A percentile compares a stretch with the other conserved stretches of the same genome.
These are phyloP conservation scores for Lepisosteus oculatus DNA, from an alignment of 2,113 vertebrate genomes.

Conservation along the genomic window DNA sequence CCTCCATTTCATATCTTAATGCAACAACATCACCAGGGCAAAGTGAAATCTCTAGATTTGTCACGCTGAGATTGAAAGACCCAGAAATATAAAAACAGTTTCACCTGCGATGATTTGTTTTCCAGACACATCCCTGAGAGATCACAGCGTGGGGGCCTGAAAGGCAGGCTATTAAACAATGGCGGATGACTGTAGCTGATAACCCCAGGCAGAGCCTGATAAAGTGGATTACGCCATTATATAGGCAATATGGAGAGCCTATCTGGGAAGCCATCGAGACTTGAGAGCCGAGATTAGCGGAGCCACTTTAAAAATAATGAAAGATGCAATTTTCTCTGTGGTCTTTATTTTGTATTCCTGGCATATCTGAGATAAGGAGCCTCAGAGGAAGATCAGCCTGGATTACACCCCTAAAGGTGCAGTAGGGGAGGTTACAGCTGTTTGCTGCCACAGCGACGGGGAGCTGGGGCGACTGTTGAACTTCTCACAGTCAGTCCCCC, in stretches of 20 bases:
- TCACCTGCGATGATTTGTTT: background rate
- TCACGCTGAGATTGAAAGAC: background rate
- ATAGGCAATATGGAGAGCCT: conserved; percentile 13
- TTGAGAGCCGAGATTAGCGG: conserved; percentile 20
- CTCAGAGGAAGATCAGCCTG: background rate
- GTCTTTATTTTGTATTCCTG: conserved; percentile 19
- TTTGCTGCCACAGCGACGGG: background rate
- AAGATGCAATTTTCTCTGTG: conserved; percentile 13
- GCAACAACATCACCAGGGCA: background rate
- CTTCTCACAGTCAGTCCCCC: too few species aligned
- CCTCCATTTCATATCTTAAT: background rate
- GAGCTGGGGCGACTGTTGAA: background rate
- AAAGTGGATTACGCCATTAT: conserved; percentile 20
- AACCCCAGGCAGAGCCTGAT: conserved; percentile 4
- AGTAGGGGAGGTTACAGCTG: conserved; percentile 8
- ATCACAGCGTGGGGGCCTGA: background rate
- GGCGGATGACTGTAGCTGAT: background rate
- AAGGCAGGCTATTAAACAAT: conserved; percentile 11
- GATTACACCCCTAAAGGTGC: conserved; percentile 1
- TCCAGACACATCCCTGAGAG: conserved; percentile 2
- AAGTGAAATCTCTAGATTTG: background rate
- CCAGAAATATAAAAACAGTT: background rate
- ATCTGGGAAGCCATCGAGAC: conserved; percentile 12
- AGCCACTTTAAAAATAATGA: conserved; percentile 18
- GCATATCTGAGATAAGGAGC: conserved; percentile 10